Conservation (phyloP, 2,797 vertebrate genomes). For the Onychomys torridus region DNA sequence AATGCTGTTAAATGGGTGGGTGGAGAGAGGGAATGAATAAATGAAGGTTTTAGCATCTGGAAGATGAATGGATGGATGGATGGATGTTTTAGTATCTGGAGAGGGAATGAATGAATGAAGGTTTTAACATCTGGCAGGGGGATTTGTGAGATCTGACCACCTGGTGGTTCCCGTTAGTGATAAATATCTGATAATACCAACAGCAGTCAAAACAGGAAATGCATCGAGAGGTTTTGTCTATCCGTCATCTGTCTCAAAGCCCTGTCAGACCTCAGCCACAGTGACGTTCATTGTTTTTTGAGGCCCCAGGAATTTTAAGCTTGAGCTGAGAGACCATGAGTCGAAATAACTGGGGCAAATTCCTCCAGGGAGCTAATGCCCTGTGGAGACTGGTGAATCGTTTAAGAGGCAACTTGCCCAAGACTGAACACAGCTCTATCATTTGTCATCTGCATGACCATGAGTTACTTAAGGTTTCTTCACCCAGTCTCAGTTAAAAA, state of each 20-base stretch:
- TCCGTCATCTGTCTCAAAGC: neutral
- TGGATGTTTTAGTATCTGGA: too few species aligned
- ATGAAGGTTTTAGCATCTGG: neutral
- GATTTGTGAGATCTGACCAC: neutral
- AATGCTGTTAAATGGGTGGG: neutral
- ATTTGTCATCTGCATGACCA: neutral
- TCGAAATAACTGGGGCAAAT: conserved; percentile 2
- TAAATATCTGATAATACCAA: neutral
- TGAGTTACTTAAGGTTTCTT: neutral
- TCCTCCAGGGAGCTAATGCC: neutral
- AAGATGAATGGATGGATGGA: too few species aligned
- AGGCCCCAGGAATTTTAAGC: neutral
- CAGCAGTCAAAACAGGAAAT: neutral
- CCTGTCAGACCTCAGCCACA: neutral
- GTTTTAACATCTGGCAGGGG: neutral
- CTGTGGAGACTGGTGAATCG: neutral
- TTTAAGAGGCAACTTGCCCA: neutral
- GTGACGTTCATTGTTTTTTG: neutral
- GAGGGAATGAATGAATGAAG: neutral
- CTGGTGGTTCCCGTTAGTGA: neutral
- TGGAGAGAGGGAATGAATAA: neutral
- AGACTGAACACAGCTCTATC: neutral
- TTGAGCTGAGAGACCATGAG: neutral
- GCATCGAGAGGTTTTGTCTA: neutral
- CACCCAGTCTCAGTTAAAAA: neutral